Conservation (phyloP, 2,888 invertebrate genomes). For the Xylota segnis region DNA sequence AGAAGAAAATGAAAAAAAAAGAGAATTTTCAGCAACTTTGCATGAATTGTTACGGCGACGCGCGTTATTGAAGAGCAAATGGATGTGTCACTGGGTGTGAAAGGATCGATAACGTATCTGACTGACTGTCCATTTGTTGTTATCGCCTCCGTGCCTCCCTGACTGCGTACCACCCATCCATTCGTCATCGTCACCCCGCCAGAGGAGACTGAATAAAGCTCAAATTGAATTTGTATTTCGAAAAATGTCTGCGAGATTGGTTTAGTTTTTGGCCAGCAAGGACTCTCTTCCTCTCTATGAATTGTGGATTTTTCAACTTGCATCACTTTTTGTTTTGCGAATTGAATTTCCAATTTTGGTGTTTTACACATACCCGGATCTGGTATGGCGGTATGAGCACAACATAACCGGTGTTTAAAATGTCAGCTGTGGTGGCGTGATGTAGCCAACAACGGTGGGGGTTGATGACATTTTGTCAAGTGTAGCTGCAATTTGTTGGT, state of each 20-base stretch:
- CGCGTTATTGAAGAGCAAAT: constrained; percentile 32
- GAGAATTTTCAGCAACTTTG: constrained; percentile 58
- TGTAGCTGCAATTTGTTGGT: constrained; percentile 23
- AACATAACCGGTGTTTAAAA: constrained; percentile 19
- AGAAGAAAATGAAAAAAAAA: constrained; percentile 43
- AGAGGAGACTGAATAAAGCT: constrained; percentile 53
- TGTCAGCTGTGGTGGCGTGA: constrained; percentile 17
- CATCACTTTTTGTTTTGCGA: constrained; percentile 17
- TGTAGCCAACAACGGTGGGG: not conserved
- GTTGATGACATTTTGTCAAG: constrained; percentile 22
- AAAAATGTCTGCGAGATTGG: constrained; percentile 47
- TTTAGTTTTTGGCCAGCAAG: constrained; percentile 11
- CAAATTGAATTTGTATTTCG: constrained; percentile 72
- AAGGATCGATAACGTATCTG: constrained; percentile 53
- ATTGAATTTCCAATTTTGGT: constrained; percentile 44
- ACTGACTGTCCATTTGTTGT: constrained; percentile 60
- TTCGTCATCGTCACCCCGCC: constrained; percentile 22
- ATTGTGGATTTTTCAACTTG: constrained; percentile 13
- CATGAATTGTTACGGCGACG: constrained; percentile 52
- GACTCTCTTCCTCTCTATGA: not conserved
- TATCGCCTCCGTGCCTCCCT: constrained; percentile 18
- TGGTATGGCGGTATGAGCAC: not conserved
- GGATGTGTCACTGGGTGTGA: constrained; percentile 38
- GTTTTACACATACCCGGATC: constrained; percentile 24
- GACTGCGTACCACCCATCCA: constrained; percentile 11